Conservation (phyloP, 2,888 invertebrate genomes). For the Lepidonotus clava region DNA sequence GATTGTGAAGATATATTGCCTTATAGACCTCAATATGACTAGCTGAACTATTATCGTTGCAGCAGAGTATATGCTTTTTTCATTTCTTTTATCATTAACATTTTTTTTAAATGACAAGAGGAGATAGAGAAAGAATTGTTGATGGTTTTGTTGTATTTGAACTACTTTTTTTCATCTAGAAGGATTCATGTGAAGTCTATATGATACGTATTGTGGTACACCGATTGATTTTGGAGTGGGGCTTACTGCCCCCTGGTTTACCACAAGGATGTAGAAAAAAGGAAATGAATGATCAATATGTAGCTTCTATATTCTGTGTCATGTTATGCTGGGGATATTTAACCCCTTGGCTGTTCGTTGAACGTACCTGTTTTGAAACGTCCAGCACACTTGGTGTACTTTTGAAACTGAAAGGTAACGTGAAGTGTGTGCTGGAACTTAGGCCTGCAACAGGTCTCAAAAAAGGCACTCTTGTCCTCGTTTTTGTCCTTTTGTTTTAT, state of each 20-base stretch:
- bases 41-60: neutral
- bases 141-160: neutral
- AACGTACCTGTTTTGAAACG: neutral
- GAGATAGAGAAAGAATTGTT: neutral
- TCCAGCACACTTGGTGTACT: neutral
- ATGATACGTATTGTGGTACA: neutral
- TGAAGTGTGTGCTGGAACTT: neutral
- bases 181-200: neutral
- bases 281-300: neutral
- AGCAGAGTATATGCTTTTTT: neutral
- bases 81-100: neutral
- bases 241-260: neutral
- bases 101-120: neutral
- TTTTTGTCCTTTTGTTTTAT: slow-evolving; percentile 42
- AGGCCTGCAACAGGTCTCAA: neutral
- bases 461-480: neutral
- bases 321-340: neutral
- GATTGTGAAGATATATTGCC: neutral
- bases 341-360: neutral
- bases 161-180: neutral
- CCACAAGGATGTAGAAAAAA: neutral
- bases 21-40: neutral
- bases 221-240: neutral
- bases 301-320: slow-evolving; percentile 21
- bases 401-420: slow-evolving; percentile 9